These are phyloP conservation scores for Cantharis flavilabris DNA, from an alignment of 2,888 invertebrate species.

Conservation along the genomic window DNA sequence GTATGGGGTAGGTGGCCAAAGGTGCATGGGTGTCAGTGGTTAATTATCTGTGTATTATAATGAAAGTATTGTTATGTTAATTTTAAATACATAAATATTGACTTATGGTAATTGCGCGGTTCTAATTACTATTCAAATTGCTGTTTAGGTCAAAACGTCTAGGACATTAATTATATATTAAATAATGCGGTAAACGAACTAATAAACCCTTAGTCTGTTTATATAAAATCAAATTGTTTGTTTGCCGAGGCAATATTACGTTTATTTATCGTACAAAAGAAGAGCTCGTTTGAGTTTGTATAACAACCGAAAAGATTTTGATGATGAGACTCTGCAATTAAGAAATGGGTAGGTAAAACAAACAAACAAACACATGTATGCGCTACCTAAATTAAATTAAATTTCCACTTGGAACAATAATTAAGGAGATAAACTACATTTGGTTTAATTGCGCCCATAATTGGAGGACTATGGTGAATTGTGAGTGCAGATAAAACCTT, in stretches of 20 bases:
- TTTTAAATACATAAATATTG: slow-evolving; percentile 13
- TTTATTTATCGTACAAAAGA: neutral
- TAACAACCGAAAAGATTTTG: neutral
- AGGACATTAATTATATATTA: neutral
- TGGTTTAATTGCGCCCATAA: slow-evolving; percentile 42
- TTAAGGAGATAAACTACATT: slow-evolving; percentile 42
- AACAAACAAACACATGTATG: slow-evolving; percentile 36
- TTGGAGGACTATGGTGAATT: slow-evolving; percentile 38
- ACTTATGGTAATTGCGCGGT: slow-evolving; percentile 17
- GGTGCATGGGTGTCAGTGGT: neutral
- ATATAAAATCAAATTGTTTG: neutral
- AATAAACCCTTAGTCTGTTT: neutral
- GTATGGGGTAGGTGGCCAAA: neutral
- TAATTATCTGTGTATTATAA: slow-evolving; percentile 10
- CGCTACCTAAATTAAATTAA: slow-evolving; percentile 40
- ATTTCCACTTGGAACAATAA: slow-evolving; percentile 41
- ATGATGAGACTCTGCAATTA: slow-evolving; percentile 22
- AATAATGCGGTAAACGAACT: neutral
- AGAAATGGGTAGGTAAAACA: slow-evolving; percentile 22
- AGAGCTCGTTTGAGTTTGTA: neutral
- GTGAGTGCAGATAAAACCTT: slow-evolving; percentile 36
- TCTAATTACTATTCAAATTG: neutral
- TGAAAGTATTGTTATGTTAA: slow-evolving; percentile 23
- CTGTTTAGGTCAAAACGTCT: neutral
- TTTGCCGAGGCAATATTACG: neutral